Conservation (phyloP, 1,140 invertebrate species). For the Ceratitis capitata region DNA sequence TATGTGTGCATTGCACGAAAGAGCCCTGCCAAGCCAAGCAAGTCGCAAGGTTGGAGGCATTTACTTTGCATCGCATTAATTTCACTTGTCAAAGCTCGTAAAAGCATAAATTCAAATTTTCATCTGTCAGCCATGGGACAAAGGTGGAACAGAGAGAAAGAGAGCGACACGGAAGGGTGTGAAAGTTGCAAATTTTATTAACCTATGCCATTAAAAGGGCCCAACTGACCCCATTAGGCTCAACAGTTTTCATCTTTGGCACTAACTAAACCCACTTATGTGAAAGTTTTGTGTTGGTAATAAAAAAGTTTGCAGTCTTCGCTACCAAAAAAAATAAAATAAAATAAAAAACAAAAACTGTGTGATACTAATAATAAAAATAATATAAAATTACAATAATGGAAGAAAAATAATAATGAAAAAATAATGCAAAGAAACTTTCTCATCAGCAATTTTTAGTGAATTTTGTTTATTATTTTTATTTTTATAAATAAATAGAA, state of each 20-base stretch:
- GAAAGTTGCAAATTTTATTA: slow-evolving; percentile 19
- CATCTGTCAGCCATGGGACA: too few species aligned
- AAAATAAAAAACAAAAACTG: not conserved
- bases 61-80: slow-evolving; percentile 20
- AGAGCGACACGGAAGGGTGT: too few species aligned
- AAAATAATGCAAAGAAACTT: slow-evolving; percentile 1
- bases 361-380: not conserved
- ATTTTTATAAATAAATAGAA: not conserved
- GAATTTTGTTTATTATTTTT: not conserved
- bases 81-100: slow-evolving; percentile 23
- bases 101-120: slow-evolving; percentile 30
- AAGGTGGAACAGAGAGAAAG: too few species aligned
- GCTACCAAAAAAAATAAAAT: not conserved
- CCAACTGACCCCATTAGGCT: slow-evolving; percentile 26
- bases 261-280: not conserved
- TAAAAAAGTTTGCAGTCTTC: not conserved
- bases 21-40: too few species aligned
- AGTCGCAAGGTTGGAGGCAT: not conserved
- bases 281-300: slow-evolving; percentile 18
- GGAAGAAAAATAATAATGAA: not conserved
- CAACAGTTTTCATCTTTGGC: slow-evolving; percentile 6
- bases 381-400: not conserved
- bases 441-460: not conserved
- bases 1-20: not conserved
- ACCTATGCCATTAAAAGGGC: slow-evolving; percentile 19